Evolutionary conservation across 2,888 invertebrate species (phyloP).

Genomic region (Neoascia interrupta): DNA sequence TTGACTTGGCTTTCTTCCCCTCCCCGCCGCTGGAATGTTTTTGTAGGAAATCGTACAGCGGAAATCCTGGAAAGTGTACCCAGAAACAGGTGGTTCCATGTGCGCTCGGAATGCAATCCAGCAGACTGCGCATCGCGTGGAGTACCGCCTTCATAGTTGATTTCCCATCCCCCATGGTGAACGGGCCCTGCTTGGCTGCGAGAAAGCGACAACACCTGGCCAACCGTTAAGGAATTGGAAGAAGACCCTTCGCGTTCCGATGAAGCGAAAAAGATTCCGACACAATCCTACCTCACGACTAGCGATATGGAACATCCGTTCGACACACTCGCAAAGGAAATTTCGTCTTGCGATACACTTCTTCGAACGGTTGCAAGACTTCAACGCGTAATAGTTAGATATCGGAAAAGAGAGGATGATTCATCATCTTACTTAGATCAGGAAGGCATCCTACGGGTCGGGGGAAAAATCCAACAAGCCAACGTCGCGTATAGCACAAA

Average conservation of each 20-base stretch:
- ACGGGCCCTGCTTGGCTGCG: constrained; percentile 52
- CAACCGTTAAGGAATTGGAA: background rate
- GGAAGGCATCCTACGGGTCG: too few relatives aligned
- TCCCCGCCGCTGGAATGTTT: constrained; percentile 30
- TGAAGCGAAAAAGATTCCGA: too few relatives aligned
- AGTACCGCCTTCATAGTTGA: constrained; percentile 24
- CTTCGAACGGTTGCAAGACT: constrained; percentile 6
- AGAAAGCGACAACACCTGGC: background rate
- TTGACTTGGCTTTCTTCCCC: constrained; percentile 69
- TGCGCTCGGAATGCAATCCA: constrained; percentile 63
- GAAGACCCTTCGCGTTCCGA: background rate
- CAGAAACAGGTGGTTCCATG: constrained; percentile 56
- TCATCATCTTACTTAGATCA: too few relatives aligned
- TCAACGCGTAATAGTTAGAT: too few relatives aligned
- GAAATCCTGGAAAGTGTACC: constrained; percentile 51
- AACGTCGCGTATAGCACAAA: too few relatives aligned
- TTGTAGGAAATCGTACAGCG: constrained; percentile 56
- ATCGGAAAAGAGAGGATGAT: too few relatives aligned
- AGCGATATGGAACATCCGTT: constrained; percentile 6
- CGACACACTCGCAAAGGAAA: background rate
- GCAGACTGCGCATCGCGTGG: constrained; percentile 70
- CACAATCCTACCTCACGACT: too few relatives aligned
- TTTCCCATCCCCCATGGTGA: constrained; percentile 55
- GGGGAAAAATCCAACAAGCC: too few relatives aligned
- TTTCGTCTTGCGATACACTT: background rate